These are phyloP conservation scores for Listronotus bonariensis DNA, from an alignment of 1,140 invertebrate species.

Conservation along the genomic window DNA sequence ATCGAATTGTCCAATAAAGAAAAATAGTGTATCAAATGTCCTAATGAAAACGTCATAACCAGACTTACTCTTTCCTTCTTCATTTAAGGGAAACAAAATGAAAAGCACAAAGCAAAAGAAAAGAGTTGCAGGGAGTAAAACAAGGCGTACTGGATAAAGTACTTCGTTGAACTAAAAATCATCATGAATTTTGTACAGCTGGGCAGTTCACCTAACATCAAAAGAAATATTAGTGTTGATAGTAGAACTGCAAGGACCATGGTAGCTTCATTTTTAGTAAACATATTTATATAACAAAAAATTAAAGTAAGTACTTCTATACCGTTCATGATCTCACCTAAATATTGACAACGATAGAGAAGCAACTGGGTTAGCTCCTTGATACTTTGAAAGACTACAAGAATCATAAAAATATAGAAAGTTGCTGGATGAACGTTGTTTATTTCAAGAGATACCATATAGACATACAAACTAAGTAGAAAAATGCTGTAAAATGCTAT, in stretches of 20 bases:
- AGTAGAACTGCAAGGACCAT: conserved; percentile 34
- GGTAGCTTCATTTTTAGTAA: conserved; percentile 13
- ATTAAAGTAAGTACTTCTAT: conserved; percentile 29
- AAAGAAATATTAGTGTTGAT: conserved; percentile 32
- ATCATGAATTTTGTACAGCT: conserved; percentile 42
- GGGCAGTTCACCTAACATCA: conserved; percentile 37
- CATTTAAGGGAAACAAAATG: conserved; percentile 33
- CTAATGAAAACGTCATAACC: conserved; percentile 18
- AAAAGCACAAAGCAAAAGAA: conserved; percentile 43
- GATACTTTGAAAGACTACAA: conserved; percentile 13
- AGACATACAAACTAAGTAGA: conserved; percentile 27
- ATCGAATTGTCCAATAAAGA: conserved; percentile 41
- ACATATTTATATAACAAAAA: conserved; percentile 19
- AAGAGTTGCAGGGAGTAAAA: conserved; percentile 44
- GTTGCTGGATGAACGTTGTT: conserved; percentile 2
- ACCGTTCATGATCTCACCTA: conserved; percentile 30
- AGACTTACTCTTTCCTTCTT: neutral
- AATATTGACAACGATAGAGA: conserved; percentile 23
- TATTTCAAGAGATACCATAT: conserved; percentile 30
- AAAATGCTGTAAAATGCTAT: conserved; percentile 31
- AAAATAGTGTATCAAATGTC: conserved; percentile 38
- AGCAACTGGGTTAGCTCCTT: conserved; percentile 37
- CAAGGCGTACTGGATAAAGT: conserved; percentile 38
- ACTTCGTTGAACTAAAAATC: conserved; percentile 39
- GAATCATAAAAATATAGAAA: conserved; percentile 8